phyloP scores from a whole-genome alignment of 2,888 invertebrate genomes.

The Mesochorus sp. region DNA sequence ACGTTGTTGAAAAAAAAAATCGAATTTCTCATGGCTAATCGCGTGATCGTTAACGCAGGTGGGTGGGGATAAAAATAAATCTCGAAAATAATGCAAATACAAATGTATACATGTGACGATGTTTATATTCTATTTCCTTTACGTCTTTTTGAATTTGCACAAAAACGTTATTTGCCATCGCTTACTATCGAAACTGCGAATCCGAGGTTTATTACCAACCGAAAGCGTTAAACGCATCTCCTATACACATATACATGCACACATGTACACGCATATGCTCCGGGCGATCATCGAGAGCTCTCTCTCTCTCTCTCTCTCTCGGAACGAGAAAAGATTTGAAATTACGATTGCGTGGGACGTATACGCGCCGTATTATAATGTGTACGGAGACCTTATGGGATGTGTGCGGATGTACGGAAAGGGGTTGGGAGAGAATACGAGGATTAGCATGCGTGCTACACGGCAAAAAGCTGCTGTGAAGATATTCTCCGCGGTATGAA shows the following conservation, averaged over 20 bases:
- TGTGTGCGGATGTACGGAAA: constrained; percentile 6
- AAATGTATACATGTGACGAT: too few relatives aligned
- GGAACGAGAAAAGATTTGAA: constrained; percentile 47
- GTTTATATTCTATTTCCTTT: background rate
- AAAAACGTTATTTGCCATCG: background rate
- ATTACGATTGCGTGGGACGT: constrained; percentile 60
- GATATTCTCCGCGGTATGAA: constrained; percentile 29
- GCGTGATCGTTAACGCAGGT: too few relatives aligned
- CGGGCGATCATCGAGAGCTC: constrained; percentile 50
- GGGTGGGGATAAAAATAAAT: too few relatives aligned
- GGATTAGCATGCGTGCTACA: constrained; percentile 48
- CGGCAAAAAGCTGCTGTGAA: constrained; percentile 24
- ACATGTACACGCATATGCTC: constrained; percentile 27
- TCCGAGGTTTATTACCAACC: constrained; percentile 42
- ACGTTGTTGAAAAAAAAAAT: background rate
- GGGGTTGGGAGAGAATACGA: constrained; percentile 21
- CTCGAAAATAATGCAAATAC: too few relatives aligned
- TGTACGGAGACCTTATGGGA: constrained; percentile 23
- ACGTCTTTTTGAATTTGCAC: background rate
- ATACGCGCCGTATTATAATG: constrained; percentile 50
- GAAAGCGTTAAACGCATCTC: constrained; percentile 48
- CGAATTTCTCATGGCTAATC: too few relatives aligned
- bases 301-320: too few relatives aligned
- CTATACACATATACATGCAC: constrained; percentile 27
- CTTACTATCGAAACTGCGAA: background rate